These are phyloP conservation scores for Sesamia nonagrioides DNA, from an alignment of 1,140 invertebrate genomes.

Conservation along the genomic window DNA sequence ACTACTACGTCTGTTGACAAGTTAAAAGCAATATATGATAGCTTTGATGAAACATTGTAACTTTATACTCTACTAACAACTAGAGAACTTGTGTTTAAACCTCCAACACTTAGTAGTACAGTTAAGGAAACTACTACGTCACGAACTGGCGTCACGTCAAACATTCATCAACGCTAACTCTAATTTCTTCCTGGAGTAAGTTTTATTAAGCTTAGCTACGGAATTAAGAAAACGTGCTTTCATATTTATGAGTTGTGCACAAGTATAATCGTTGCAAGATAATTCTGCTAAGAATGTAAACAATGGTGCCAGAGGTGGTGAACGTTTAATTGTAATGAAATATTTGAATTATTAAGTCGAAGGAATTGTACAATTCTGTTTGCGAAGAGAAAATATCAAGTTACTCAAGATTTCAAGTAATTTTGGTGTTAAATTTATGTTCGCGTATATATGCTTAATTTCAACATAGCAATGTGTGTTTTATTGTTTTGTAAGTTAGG, in stretches of 20 bases:
- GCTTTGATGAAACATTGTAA: neutral
- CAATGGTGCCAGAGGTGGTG: slow-evolving; percentile 6
- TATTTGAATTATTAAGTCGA: slow-evolving; percentile 1
- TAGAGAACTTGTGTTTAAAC: slow-evolving; percentile 8
- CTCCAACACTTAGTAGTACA: slow-evolving; percentile 17
- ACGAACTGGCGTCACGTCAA: slow-evolving; percentile 67
- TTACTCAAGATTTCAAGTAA: slow-evolving; percentile 13
- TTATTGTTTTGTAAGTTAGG: slow-evolving; percentile 1
- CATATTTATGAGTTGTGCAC: slow-evolving; percentile 8
- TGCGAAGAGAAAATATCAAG: slow-evolving; percentile 12
- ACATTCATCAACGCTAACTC: slow-evolving; percentile 65
- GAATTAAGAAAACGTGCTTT: slow-evolving; percentile 37
- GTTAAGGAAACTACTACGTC: slow-evolving; percentile 68
- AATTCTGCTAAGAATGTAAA: slow-evolving; percentile 21
- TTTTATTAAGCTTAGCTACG: slow-evolving; percentile 33
- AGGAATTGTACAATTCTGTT: neutral
- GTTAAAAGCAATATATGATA: no score
- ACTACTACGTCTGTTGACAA: no score
- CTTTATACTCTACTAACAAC: neutral
- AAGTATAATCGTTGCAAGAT: slow-evolving; percentile 29
- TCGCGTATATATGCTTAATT: neutral
- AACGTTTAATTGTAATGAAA: slow-evolving; percentile 13
- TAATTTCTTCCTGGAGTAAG: slow-evolving; percentile 63
- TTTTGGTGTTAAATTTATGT: neutral
- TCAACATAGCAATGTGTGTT: neutral